phyloP scores from a whole-genome alignment of 2,888 invertebrate species.

The Taenaris catops region DNA sequence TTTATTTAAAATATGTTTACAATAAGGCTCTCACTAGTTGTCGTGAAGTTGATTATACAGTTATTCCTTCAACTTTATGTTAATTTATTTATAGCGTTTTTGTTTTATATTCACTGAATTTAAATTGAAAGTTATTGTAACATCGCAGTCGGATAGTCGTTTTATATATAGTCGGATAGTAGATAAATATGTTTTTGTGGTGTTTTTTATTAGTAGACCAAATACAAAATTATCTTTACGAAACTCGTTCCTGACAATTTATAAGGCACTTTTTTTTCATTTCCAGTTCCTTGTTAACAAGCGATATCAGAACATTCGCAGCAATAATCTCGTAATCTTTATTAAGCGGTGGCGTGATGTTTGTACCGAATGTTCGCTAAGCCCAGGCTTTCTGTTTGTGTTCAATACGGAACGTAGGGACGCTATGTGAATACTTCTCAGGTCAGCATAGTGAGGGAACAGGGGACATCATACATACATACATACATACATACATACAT shows the following conservation, averaged over 20 bases:
- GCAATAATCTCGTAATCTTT: slow-evolving; percentile 37
- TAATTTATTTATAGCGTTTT: no score
- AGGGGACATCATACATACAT: slow-evolving; percentile 53
- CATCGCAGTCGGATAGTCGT: no score
- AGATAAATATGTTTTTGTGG: no score
- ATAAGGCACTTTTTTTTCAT: slow-evolving; percentile 5
- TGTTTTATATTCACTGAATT: no score
- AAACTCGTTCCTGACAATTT: not conserved
- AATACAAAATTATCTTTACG: not conserved
- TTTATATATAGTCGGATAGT: no score
- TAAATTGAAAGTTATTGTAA: no score
- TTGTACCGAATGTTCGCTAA: slow-evolving; percentile 43
- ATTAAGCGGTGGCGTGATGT: slow-evolving; percentile 38
- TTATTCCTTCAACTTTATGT: no score
- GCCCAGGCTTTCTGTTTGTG: slow-evolving; percentile 33
- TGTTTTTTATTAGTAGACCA: no score
- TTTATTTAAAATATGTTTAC: no score
- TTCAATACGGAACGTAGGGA: slow-evolving; percentile 41
- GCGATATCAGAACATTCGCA: slow-evolving; percentile 13
- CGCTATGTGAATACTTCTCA: slow-evolving; percentile 60
- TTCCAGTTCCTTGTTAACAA: slow-evolving; percentile 9
- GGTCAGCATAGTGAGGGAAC: slow-evolving; percentile 28
- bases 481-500: no score
- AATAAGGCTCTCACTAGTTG: no score
- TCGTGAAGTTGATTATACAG: no score